Evolutionary conservation across 2,888 invertebrate genomes (phyloP), one percentile per base, ranked within the genome.

Genomic region (Chalcis sispes): DNA sequence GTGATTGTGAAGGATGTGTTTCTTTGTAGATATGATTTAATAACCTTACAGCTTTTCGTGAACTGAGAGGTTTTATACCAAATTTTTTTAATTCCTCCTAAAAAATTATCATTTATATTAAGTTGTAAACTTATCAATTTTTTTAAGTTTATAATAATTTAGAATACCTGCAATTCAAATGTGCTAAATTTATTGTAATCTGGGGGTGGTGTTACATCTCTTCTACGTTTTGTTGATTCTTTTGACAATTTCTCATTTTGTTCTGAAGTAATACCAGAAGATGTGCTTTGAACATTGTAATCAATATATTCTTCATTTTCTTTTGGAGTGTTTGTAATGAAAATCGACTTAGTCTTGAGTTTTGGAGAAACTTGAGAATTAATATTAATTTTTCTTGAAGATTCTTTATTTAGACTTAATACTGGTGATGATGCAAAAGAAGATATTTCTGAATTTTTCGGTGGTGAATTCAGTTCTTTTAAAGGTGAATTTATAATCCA

Each of bases 1-100:
- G 54, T 1, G 73, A n/a, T 18, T 15, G 0, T 25, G 40, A 2
- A 13, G 56, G 50, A 69, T 74, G 74, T n/a, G 62, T 62, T 71
- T 91, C 89, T n/a, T 91, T 87, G 81, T 91, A 92, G 79, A 92
- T 91, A 75, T 91, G 90, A 52, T 89, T 87, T 67, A 92, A 85
- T 65, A 92, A 81, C 75, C 88, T 85, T 58, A 90, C 89, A 75
- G 91, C 91, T 82, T 90, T 90, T 18, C 89, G 88, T 71, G 90
- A 89, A 27, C 89, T 89, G 48, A 91, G 86, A 32, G 89, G 87
- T 77, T 90, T 90, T 5, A 92, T 84, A 40, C 92, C 92, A 83
- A 89, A 90, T 80, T 89, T 90, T 27, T 89, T 86, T 70, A 92
- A 86, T 81, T 90, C 90, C 84, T 85, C 87, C 91, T 92, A 83